phyloP scores from a whole-genome alignment of 2,797 vertebrate species.

The Myoxocephalus aenaeus region DNA sequence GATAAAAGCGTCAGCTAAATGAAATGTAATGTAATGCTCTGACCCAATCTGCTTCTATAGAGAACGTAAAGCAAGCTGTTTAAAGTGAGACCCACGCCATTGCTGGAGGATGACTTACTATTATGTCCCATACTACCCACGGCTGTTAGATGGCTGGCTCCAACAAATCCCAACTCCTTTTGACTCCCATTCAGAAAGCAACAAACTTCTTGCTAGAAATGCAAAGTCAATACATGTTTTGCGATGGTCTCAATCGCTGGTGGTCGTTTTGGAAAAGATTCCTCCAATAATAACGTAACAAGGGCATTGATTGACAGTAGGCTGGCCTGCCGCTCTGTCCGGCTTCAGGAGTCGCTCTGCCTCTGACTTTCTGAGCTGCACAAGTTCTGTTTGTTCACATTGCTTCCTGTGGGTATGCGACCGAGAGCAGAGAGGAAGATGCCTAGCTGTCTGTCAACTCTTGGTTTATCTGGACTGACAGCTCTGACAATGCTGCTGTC shows the following conservation, averaged over 20 bases:
- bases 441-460: slow-evolving; percentile 57
- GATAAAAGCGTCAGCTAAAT: no score
- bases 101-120: background rate
- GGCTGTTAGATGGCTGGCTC: background rate
- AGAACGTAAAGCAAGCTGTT: background rate
- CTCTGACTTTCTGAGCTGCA: background rate
- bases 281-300: background rate
- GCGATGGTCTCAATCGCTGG: background rate
- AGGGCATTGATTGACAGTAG: background rate
- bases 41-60: background rate
- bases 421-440: slow-evolving; percentile 50
- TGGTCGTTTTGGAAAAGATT: background rate
- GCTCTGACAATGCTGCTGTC: slow-evolving; percentile 53
- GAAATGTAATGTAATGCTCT: no score
- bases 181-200: background rate
- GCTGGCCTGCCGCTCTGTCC: background rate
- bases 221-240: background rate
- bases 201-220: background rate
- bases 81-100: background rate
- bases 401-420: slow-evolving; percentile 46
- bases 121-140: background rate
- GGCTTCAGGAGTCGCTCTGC: background rate
- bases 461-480: slow-evolving; percentile 62
- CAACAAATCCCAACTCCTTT: background rate
- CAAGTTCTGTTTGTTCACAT: slow-evolving; percentile 44